Evolutionary conservation across 2,888 invertebrate species (phyloP).

Genomic region (Danaus chrysippus): DNA sequence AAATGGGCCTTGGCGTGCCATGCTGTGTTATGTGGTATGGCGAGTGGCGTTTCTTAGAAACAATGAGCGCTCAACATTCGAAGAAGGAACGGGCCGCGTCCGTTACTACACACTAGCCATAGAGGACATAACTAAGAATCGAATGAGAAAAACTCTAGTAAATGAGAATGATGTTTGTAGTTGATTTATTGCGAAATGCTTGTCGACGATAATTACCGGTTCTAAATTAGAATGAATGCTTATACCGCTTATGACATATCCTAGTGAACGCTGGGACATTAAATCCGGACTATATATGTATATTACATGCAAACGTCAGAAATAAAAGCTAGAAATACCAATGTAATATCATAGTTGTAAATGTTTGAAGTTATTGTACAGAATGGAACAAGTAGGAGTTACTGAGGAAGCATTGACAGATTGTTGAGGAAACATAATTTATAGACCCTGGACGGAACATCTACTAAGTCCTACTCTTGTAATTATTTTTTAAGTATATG

Average conservation of each 20-base stretch:
- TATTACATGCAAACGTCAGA: too few relatives aligned
- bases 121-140: constrained; percentile 67
- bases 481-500: too few relatives aligned
- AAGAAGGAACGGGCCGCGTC: constrained; percentile 69
- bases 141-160: constrained; percentile 70
- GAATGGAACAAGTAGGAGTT: not conserved
- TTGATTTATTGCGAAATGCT: constrained; percentile 69
- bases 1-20: constrained; percentile 49
- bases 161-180: constrained; percentile 57
- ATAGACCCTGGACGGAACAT: not conserved
- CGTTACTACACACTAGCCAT: constrained; percentile 55
- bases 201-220: constrained; percentile 54
- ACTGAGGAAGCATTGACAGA: constrained; percentile 5
- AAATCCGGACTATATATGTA: too few relatives aligned
- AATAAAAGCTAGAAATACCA: too few relatives aligned
- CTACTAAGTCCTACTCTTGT: not conserved
- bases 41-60: constrained; percentile 69
- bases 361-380: not conserved
- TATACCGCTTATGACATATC: too few relatives aligned
- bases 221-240: not conserved
- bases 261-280: too few relatives aligned
- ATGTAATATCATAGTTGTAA: not conserved
- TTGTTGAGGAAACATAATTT: constrained; percentile 3
- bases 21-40: constrained; percentile 58
- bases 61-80: constrained; percentile 68